Percentiles rank a stretch among this genome's conserved stretches.
Evolutionary conservation across 2,113 vertebrate genomes (phyloP).

Genomic region (Lamprotornis superbus): DNA sequence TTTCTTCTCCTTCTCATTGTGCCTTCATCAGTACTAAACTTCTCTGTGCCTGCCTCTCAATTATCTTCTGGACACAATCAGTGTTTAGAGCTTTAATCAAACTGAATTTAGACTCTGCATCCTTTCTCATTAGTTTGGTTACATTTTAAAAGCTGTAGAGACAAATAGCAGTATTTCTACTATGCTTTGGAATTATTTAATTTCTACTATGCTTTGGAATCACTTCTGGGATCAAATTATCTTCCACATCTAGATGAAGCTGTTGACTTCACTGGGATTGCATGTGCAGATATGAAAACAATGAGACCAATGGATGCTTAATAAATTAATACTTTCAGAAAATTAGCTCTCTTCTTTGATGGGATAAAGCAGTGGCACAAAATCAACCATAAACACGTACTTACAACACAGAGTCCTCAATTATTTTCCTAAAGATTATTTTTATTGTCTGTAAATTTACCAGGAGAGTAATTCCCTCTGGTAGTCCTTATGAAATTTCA

Average conservation of each 20-base stretch:
- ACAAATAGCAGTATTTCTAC: background rate
- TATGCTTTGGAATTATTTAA: background rate
- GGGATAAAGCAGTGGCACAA: background rate
- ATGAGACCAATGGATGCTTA: background rate
- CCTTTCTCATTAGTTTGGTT: background rate
- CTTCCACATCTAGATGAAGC: background rate
- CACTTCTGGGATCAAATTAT: conserved; percentile 3
- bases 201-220: background rate
- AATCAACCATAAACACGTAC: background rate
- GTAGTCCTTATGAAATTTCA: background rate
- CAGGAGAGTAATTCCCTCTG: background rate
- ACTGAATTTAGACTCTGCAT: background rate
- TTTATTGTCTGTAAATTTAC: background rate
- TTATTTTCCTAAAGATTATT: background rate
- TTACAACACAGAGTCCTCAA: background rate
- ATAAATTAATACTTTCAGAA: background rate
- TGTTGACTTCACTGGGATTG: background rate
- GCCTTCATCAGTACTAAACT: background rate
- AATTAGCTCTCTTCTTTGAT: background rate
- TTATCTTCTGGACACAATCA: background rate
- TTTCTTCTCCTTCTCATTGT: background rate
- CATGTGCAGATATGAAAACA: background rate
- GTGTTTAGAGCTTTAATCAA: conserved; percentile 18
- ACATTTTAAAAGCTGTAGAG: background rate
- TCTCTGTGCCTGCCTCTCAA: background rate